Evolutionary conservation across 2,113 vertebrate species (phyloP), one percentile per base, ranked within the genome.

Genomic region (Passerina amoena): DNA sequence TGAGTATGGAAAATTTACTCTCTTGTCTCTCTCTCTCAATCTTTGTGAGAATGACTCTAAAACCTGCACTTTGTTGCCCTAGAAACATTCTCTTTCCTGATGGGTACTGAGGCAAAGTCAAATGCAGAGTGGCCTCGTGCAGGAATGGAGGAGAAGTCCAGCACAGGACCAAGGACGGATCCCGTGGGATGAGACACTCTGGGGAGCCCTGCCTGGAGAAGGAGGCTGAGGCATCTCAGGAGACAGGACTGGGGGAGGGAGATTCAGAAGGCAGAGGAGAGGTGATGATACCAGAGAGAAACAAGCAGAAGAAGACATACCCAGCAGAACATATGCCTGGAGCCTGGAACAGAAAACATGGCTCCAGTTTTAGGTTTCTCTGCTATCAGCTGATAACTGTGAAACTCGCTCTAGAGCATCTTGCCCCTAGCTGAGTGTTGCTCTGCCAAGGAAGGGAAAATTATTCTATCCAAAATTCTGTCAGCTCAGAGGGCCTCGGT

Each of bases 351-450:
- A 76, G 70, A 79, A 82, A 93, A 37, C 35, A 82, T 64, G 37
- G 27, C 65, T 96, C 37, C 57, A 53, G 48, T 95, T 95, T 96
- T 77, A 92, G 83, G 60, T 91, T 92, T 72, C 75, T 79, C 70
- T 95, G 61, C 61, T 93, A 47, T 84, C 73, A 79, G 51, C 57
- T 85, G 66, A 77, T 82, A 88, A 90, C 70, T 90, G 63, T 42
- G 87, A 94, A 93, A 87, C 24, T n/a, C 1, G 0, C 56, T 75
- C 48, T 33, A n/a, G 77, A 88, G 61, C 51, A 71, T 51, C 84
- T 66, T 92, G 61, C 60, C 87, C 69, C 48, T 59, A 61, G 59
- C 28, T 66, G 64, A 75, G 38, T 31, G 60, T 15, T 89, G 72
- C 33, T 91, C 25, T 73, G 40, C 47, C 0, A 11, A 86, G 47